Base-by-base conservation (phyloP, 2,113 vertebrate genomes). In the Salminus brasiliensis region DNA sequence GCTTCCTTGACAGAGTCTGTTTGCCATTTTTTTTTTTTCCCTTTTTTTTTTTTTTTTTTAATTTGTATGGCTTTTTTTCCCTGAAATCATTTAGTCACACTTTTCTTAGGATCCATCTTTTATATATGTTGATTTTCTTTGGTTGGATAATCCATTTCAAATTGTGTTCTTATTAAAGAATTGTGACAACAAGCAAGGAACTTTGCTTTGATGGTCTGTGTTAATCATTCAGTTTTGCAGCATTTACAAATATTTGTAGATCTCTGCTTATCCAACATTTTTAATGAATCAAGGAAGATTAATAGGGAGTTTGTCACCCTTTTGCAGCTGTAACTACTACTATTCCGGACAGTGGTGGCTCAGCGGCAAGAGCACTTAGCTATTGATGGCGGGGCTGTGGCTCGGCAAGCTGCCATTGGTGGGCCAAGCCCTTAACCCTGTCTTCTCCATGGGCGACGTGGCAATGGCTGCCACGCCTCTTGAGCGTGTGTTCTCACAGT, bases 151-250 rank as follows among this genome's bases (percentile, higher is more conserved):
- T 30, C 74, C 55, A 65, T 86, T 83, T 86, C 81, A 76, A 15
- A 75, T 63, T 85, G 85, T 82, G 82, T 91, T 92, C 87, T 87
- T 84, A 90, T 88, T 90, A 91, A 90, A 70, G 55, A 73, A 32
- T 60, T 69, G 73, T 72, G 55, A 77, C n/a, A 41, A 57, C 55
- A 89, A 85, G 16, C 29, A 79, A 84, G 21, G 13, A 36, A 21
- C 15, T 25, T 41, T 36, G 11, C 10, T 36, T 45, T 5, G 18
- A 25, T 23, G 62, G 23, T 15, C 3, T 67, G 34, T 67, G 34
- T 47, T 52, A 2, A 29, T 45, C 6, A 39, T 36, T 10, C 5
- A 45, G 7, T 7, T 7, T 74, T 30, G 25, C 15, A 45, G 21
- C 7, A 53, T 21, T 32, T 53, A 32, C 6, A 65, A 4, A 49